Evolutionary conservation across 2,797 vertebrate species (phyloP).

Genomic region (Moxostoma hubbsi): DNA sequence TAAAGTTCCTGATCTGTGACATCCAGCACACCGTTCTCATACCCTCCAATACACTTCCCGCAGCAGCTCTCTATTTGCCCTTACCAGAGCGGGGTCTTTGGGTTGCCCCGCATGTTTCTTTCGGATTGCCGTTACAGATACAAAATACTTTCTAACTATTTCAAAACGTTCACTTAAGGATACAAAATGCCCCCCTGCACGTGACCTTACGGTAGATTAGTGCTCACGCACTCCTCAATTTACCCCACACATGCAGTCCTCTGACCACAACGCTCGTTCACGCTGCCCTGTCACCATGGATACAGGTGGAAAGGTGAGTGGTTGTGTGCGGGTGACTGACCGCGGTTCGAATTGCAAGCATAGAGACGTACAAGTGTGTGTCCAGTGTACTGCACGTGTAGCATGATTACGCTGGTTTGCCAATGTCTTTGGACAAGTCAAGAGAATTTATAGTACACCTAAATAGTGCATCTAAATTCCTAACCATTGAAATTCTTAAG

Average conservation of each 20-base stretch:
- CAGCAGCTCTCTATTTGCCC: background rate
- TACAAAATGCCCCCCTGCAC: slow-evolving; percentile 51
- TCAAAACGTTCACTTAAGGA: slow-evolving; percentile 54
- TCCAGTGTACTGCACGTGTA: slow-evolving; percentile 4
- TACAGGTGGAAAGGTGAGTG: slow-evolving; percentile 70
- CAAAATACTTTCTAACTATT: slow-evolving; percentile 50
- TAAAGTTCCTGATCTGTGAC: slow-evolving; percentile 33
- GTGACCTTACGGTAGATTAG: slow-evolving; percentile 47
- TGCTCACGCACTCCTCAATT: slow-evolving; percentile 45
- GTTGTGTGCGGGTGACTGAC: slow-evolving; percentile 57
- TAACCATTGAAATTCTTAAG: too few relatives aligned
- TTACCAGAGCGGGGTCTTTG: background rate
- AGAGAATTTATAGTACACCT: background rate
- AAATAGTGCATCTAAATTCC: too few relatives aligned
- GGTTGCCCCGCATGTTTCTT: background rate
- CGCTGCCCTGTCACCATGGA: slow-evolving; percentile 55
- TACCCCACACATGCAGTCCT: slow-evolving; percentile 28
- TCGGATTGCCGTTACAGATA: slow-evolving; percentile 9
- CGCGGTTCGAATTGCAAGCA: slow-evolving; percentile 44
- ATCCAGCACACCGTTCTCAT: background rate
- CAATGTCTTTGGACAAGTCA: background rate
- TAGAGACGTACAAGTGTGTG: slow-evolving; percentile 11
- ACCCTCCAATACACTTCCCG: background rate
- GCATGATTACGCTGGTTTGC: background rate
- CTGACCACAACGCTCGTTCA: slow-evolving; percentile 52